These are phyloP conservation scores for Dicrostonyx torquatus DNA, from an alignment of 2,797 vertebrate genomes.

Conservation along the genomic window DNA sequence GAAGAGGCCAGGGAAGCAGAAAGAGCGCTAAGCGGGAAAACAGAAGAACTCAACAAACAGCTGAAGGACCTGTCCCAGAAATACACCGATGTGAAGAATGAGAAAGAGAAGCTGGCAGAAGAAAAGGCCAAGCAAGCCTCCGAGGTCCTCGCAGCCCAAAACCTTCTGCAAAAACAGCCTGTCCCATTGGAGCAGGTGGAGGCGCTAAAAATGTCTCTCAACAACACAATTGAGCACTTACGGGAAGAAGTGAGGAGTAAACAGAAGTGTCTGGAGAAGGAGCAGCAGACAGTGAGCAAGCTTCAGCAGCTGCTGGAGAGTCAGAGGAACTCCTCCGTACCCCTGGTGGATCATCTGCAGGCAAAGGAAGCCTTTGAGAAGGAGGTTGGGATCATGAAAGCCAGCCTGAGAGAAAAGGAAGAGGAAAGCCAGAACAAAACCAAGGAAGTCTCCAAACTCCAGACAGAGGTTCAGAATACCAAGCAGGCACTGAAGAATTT, in stretches of 20 bases:
- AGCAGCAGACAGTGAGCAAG: constrained; percentile 83
- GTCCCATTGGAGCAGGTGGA: constrained; percentile 88
- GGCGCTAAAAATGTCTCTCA: constrained; percentile 87
- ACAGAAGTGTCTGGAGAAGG: constrained; percentile 81
- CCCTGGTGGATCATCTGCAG: constrained; percentile 85
- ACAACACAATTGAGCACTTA: constrained; percentile 85
- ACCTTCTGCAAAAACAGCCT: constrained; percentile 87
- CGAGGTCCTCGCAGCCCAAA: constrained; percentile 87
- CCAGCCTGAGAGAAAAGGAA: constrained; percentile 89
- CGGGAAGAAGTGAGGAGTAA: constrained; percentile 87
- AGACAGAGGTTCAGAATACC: constrained; percentile 88
- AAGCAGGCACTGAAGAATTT: constrained; percentile 88
- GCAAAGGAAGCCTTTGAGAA: constrained; percentile 88
- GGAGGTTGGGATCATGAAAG: constrained; percentile 81
- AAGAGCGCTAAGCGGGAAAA: constrained; percentile 81
- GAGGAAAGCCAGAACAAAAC: constrained; percentile 86
- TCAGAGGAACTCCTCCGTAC: constrained; percentile 79
- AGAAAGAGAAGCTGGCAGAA: constrained; percentile 86
- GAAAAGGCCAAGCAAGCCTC: constrained; percentile 82
- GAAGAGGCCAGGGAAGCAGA: constrained; percentile 87
- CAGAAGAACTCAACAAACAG: constrained; percentile 86
- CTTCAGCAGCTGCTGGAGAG: constrained; percentile 89
- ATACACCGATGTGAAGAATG: constrained; percentile 79
- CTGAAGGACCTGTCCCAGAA: constrained; percentile 87
- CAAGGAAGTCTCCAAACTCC: constrained; percentile 88